Evolutionary conservation across 2,113 vertebrate species (phyloP).

Genomic region (Syrmaticus mikado): DNA sequence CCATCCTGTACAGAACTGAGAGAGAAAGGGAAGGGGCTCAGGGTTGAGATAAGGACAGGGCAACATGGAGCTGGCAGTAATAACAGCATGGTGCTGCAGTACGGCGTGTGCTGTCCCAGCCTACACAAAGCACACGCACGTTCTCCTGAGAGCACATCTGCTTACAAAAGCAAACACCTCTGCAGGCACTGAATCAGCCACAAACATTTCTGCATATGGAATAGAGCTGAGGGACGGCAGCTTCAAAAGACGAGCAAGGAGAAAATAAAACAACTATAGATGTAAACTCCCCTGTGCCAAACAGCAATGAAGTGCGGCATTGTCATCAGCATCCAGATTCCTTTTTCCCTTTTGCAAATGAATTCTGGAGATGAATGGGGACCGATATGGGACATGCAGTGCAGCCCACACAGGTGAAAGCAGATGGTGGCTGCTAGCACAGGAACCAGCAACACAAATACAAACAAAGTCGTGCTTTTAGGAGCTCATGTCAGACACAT

Average conservation of each 20-base stretch:
- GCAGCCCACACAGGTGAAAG: background rate
- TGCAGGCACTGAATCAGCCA: background rate
- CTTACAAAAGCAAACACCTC: background rate
- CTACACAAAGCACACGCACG: rapidly evolving
- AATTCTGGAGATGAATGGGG: background rate
- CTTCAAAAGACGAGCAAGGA: background rate
- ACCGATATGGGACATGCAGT: background rate
- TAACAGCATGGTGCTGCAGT: background rate
- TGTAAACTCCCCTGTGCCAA: background rate
- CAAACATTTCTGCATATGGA: background rate
- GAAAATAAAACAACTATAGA: background rate
- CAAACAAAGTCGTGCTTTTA: background rate
- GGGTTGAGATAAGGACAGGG: background rate
- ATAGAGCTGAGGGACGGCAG: rapidly evolving
- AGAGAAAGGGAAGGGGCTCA: background rate
- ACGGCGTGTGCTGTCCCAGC: background rate
- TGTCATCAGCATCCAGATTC: background rate
- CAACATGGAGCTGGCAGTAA: background rate
- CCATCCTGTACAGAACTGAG: background rate
- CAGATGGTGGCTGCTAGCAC: background rate
- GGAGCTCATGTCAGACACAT: background rate
- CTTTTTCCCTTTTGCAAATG: background rate
- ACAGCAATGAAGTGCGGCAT: rapidly evolving
- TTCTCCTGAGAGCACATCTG: background rate
- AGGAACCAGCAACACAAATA: background rate